Evolutionary conservation across 2,113 vertebrate genomes (phyloP), one percentile per base, ranked within the genome.

Genomic region (Podilymbus podiceps): DNA sequence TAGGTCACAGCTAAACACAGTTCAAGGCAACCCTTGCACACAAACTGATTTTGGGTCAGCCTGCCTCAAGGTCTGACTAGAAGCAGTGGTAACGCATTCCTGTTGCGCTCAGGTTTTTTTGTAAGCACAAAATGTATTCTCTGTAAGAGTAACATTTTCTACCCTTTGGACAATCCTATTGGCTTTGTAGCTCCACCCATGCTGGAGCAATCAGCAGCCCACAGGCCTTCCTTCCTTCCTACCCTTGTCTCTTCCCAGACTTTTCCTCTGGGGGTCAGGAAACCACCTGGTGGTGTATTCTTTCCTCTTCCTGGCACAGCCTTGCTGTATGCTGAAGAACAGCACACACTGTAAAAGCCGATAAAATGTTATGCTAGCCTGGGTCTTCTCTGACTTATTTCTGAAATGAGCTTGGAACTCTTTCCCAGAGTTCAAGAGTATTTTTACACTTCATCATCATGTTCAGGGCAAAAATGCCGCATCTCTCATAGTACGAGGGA

Each of bases 181-280:
- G 16, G 56, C 49, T 52, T 1, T 52, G 30, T 28, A 72, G 31
- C 55, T 93, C 85, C 85, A 83, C 75, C 59, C 67, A 69, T 17
- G 5, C 56, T 27, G 11, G 14, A 88, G 64, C 38, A 71, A 95
- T 82, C 77, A 79, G 71, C 68, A 84, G n/a, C 59, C 35, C 66
- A 56, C 87, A 95, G 86, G 21, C 28, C 59, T 92, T 93, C 93
- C 59, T 92, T 93, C 93, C 91, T 92, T 93, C 84, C 94, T 73
- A 83, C 27, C 72, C 91, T 79, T 83, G 50, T 50, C 63, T 88
- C 55, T 90, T 93, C 35, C 62, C 46, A 79, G 63, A 73, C 44
- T 93, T 62, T 84, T 84, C 82, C 79, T 78, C 90, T 52, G 73
- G 13, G 14, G 11, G 25, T n/a, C 58, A 95, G 88, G 62, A 95